These are phyloP conservation scores for Cassiopea andromeda DNA, from an alignment of 30 jellyfish, hydroid and myxozoan genomes.

Conservation along the genomic window DNA sequence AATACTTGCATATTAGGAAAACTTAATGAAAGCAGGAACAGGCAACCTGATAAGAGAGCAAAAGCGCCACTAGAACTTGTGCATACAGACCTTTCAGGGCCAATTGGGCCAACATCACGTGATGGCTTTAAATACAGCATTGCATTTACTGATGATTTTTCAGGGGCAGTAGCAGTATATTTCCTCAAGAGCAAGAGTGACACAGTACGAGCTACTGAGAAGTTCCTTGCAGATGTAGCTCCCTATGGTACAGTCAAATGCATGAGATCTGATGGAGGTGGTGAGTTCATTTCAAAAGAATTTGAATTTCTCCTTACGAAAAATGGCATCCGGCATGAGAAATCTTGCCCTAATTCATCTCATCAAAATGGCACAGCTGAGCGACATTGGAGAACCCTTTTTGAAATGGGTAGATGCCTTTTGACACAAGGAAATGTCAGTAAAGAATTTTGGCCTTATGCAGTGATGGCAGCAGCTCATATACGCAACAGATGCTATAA, in stretches of 20 bases:
- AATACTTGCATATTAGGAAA: conserved; percentile 45
- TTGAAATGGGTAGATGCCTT: conserved; percentile 83
- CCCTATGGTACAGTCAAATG: conserved; percentile 72
- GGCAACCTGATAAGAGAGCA: conserved; percentile 37
- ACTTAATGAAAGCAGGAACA: conserved; percentile 2
- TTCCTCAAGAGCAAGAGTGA: conserved; percentile 43
- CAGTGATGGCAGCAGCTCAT: conserved; percentile 75
- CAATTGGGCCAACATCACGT: conserved; percentile 33
- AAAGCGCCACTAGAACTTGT: conserved; percentile 42
- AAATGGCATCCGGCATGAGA: conserved; percentile 62
- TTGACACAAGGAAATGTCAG: conserved; percentile 54
- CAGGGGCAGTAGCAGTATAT: conserved; percentile 32
- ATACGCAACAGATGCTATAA: conserved; percentile 75
- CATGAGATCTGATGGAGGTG: conserved; percentile 59
- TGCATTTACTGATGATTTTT: conserved; percentile 38
- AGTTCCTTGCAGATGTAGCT: conserved; percentile 57
- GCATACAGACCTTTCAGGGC: conserved; percentile 56
- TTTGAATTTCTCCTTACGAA: conserved; percentile 21
- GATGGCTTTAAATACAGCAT: conserved; percentile 59
- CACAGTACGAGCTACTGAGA: conserved; percentile 48
- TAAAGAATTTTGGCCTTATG: conserved; percentile 79
- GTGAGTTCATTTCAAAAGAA: conserved; percentile 50
- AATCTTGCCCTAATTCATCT: conserved; percentile 72
- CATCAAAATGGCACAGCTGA: conserved; percentile 93
- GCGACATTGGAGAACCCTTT: conserved; percentile 78